Percentiles rank a stretch among this genome's conserved stretches.
Evolutionary conservation across 2,797 vertebrate species (phyloP).

Genomic region (Fringilla coelebs): DNA sequence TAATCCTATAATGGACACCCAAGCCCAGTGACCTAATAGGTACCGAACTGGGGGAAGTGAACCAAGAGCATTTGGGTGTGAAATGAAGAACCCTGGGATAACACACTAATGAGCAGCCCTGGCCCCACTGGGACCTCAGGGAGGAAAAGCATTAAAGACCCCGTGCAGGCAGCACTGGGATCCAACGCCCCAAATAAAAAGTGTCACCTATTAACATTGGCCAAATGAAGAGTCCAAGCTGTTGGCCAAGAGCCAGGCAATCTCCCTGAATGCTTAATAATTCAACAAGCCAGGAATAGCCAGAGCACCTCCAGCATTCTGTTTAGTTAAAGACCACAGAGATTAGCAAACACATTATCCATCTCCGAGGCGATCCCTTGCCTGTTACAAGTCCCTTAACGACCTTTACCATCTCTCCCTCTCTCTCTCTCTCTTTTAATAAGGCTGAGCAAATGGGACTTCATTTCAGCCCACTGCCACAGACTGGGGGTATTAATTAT

Average conservation of each 20-base stretch:
- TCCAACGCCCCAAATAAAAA: background rate
- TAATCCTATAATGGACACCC: conserved; percentile 65
- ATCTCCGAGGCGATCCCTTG: conserved; percentile 67
- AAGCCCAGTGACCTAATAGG: conserved; percentile 53
- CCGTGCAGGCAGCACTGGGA: background rate
- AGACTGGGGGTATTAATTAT: conserved; percentile 77
- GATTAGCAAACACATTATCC: conserved; percentile 76
- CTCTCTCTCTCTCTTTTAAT: conserved; percentile 77
- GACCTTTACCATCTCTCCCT: conserved; percentile 70
- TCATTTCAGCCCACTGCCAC: conserved; percentile 77
- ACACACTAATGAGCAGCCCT: conserved; percentile 40
- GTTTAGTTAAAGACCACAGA: conserved; percentile 81
- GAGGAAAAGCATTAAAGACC: conserved; percentile 18
- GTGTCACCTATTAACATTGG: background rate
- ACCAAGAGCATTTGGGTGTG: conserved; percentile 9
- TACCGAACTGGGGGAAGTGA: background rate
- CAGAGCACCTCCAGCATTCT: conserved; percentile 67
- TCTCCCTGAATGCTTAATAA: conserved; percentile 70
- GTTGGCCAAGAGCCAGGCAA: conserved; percentile 32
- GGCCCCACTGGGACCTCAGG: background rate
- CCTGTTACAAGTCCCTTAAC: conserved; percentile 77
- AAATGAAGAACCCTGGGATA: conserved; percentile 33
- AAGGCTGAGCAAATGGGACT: conserved; percentile 82
- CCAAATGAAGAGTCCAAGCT: conserved; percentile 44
- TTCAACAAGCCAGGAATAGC: conserved; percentile 68